A percentile compares a stretch with the other conserved stretches of the same genome.
Evolutionary conservation across 2,113 vertebrate genomes (phyloP).

Genomic region (Ceratotherium simum): DNA sequence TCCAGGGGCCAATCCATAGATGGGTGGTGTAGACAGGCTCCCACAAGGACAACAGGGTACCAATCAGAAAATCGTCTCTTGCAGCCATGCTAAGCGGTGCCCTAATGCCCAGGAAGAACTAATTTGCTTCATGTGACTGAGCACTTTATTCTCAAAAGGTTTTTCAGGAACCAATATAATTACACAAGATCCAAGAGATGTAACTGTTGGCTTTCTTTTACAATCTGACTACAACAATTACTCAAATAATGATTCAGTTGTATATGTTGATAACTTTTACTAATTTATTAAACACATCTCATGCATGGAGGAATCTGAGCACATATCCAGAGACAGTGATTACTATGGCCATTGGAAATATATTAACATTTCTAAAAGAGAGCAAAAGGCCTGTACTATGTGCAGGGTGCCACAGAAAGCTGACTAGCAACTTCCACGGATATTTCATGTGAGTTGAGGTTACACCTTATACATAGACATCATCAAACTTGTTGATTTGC

Average conservation of each 20-base stretch:
- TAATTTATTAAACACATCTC: constrained; percentile 7
- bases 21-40: neutral
- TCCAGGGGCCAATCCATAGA: neutral
- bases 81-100: neutral
- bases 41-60: neutral
- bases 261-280: neutral
- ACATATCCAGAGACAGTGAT: neutral
- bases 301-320: neutral
- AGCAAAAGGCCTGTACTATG: neutral
- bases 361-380: neutral
- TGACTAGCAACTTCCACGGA: neutral
- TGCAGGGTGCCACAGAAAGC: neutral
- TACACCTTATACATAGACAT: neutral
- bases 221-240: neutral
- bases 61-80: neutral
- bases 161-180: constrained; percentile 34
- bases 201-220: neutral
- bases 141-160: constrained; percentile 46
- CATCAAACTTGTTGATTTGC: neutral
- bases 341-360: neutral
- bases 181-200: neutral
- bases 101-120: neutral
- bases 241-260: neutral
- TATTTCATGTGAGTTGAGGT: neutral
- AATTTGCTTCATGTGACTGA: constrained; percentile 49